Evolutionary conservation across 1,140 invertebrate genomes (phyloP), one percentile per base, ranked within the genome.

Genomic region (Agrypnia vestita): DNA sequence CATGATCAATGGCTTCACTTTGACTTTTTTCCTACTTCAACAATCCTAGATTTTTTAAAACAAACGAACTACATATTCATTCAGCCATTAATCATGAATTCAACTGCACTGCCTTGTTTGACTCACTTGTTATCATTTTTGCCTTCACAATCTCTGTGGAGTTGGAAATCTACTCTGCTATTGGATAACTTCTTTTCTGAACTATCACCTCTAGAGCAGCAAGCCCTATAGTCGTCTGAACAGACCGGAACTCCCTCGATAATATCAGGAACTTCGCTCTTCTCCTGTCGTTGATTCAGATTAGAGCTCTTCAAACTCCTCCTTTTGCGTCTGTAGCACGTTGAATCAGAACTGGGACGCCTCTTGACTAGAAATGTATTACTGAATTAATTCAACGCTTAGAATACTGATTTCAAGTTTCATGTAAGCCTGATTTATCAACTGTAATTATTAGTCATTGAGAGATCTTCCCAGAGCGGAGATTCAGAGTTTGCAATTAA

Each of bases 201-300:
- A 21, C 59, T 81, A 12, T 72, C 72, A n/a, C 73, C 76, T 17
- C 84, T 84, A 71, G 84, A 85, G 15, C 78, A 79, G 43, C 83
- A 84, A 12, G 84, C 78, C 9, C 82, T 81, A 75, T 87, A 85
- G 44, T 88, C 85, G n/a, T 84, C 85, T 0, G 87, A 86, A 74
- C 88, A 89, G 6, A 89, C 89, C 0, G 89, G 89, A 7, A 90
- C 89, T 9, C 88, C 89, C 77, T 90, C 89, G 44, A 90, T 90
- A 9, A 90, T 90, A 62, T 90, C 89, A 11, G 89, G 89, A 25
- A 89, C 88, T 83, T 90, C 89, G 35, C 84, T 89, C 81, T 90
- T 90, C 72, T 90, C 89, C 62, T 88, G 83, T 74, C 88, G 86
- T 6, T 35, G 25, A 74, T 85, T 86, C 46, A 10, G 13, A 78